Evolutionary conservation across 2,797 vertebrate species (phyloP).

Genomic region (Urophycis tenuis): DNA sequence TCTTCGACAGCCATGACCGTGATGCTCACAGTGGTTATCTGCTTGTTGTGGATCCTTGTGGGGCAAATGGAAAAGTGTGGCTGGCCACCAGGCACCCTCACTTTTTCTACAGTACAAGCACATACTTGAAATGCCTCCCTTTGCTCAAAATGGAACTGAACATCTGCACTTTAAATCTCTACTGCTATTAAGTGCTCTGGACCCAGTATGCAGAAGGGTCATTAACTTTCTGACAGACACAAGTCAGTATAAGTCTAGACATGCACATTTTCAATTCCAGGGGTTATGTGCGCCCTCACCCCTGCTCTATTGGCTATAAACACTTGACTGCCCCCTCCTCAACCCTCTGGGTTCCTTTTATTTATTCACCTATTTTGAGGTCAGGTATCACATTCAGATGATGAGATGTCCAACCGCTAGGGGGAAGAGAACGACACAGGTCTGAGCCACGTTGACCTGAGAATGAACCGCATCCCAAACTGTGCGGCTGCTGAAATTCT

Average conservation of each 20-base stretch:
- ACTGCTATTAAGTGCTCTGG: background rate
- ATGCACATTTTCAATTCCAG: background rate
- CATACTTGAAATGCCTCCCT: background rate
- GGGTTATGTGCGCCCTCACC: background rate
- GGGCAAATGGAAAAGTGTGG: background rate
- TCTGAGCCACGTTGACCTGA: background rate
- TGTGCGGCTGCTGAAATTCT: background rate
- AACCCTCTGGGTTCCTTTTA: background rate
- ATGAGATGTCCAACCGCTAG: background rate
- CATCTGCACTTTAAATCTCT: background rate
- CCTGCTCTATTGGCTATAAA: constrained; percentile 3
- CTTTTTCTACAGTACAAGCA: background rate
- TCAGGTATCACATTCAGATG: background rate
- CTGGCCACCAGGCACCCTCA: background rate
- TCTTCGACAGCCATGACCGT: background rate
- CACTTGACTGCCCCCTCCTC: background rate
- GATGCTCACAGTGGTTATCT: background rate
- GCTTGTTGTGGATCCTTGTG: background rate
- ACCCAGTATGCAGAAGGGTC: background rate
- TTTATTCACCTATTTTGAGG: background rate
- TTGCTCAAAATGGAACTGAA: background rate
- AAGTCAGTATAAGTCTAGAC: background rate
- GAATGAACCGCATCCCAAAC: background rate
- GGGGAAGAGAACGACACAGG: background rate
- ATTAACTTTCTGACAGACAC: background rate